Evolutionary conservation across 92 coral and sea anemone genomes (phyloP), one percentile per base, ranked within the genome.

Genomic region (Epizoanthus rinbou): DNA sequence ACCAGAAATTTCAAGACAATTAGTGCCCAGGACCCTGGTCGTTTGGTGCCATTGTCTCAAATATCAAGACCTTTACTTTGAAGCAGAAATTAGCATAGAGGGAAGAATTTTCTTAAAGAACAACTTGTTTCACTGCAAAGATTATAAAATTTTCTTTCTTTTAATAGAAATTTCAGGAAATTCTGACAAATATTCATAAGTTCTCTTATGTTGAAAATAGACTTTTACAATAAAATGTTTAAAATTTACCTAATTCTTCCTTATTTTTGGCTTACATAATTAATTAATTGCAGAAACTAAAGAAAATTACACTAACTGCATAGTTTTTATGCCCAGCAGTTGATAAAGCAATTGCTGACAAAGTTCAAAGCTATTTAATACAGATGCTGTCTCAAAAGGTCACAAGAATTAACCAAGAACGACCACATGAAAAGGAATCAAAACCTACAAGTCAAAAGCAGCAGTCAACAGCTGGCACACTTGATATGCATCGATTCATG

Each of bases 241-340:
- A 5, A 64, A 64, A 18, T 16, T n/a, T n/a, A 28, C 31, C 31
- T 28, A 28, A 2, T 28, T 28, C 31, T 25, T 17, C 41, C 70
- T 65, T 9, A 50, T 9, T 50, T 50, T 15, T 50, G 54, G 15
- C 16, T 50, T 50, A 50, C 54, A 50, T 50, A 50, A 50, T 43
- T 43, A 43, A 43, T 43, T 6, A 43, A 43, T 50, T 50, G 16
- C 16, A 9, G 54, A 50, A 50, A 50, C 54, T 50, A 11, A 50
- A 24, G 35, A 15, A 24, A 17, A 3, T 62, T 4, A 17, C 70
- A 31, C 15, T 15, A 65, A 65, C 18, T 64, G 4, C 3, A 37
- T 16, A 25, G 70, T 65, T 65, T 65, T 65, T 25, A 7, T 28
- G 70, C 11, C 70, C 70, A 65, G 69, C 70, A 65, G 70, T 65